Evolutionary conservation across 2,113 vertebrate species (phyloP).

Genomic region (Phodopus roborovskii): DNA sequence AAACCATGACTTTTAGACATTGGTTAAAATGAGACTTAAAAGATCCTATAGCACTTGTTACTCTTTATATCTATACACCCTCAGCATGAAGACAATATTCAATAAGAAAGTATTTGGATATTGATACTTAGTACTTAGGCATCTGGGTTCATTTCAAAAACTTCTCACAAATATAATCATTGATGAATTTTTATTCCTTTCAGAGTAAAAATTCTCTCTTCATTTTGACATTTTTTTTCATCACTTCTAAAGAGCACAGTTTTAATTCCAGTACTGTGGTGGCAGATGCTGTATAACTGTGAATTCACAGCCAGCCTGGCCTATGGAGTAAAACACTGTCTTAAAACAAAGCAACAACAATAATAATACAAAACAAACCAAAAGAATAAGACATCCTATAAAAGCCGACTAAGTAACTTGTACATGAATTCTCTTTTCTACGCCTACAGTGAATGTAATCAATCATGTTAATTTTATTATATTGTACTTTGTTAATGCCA

Average conservation of each 20-base stretch:
- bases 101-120: neutral
- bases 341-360: neutral
- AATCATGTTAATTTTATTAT: neutral
- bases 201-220: neutral
- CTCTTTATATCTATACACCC: neutral
- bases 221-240: neutral
- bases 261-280: neutral
- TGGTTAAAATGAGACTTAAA: neutral
- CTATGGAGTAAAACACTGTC: neutral
- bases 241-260: neutral
- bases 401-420: neutral
- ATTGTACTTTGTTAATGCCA: neutral
- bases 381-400: neutral
- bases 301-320: neutral
- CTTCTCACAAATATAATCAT: neutral
- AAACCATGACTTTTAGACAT: neutral
- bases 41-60: neutral
- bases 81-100: neutral
- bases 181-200: neutral
- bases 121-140: neutral
- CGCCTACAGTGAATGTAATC: constrained; percentile 8
- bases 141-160: constrained; percentile 1
- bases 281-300: neutral
- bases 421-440: neutral
- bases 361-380: neutral